Percentiles rank a stretch among this genome's conserved stretches.
These are phyloP conservation scores for Theretra japonica DNA, from an alignment of 2,888 invertebrate genomes.

Conservation along the genomic window DNA sequence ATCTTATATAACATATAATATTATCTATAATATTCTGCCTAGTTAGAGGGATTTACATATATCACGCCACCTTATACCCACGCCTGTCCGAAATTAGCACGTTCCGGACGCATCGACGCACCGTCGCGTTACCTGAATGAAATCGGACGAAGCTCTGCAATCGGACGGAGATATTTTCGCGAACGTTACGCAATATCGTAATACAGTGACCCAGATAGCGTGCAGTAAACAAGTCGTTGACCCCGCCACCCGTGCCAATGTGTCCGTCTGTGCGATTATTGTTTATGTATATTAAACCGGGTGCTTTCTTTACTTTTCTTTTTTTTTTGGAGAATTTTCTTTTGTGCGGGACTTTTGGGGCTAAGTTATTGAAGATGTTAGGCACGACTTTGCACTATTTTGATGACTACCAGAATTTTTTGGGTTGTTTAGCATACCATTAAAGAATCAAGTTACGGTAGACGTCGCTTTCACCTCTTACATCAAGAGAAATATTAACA, in stretches of 20 bases:
- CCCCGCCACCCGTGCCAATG: slow-evolving; percentile 5
- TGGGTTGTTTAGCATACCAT: no score
- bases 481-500: no score
- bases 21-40: no score
- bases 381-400: no score
- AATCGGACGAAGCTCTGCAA: slow-evolving; percentile 5
- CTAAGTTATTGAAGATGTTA: no score
- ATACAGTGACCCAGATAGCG: slow-evolving; percentile 19
- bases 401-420: no score
- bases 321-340: no score
- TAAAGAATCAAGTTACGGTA: no score
- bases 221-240: slow-evolving; percentile 22
- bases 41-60: not conserved
- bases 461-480: no score
- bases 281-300: not conserved
- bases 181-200: slow-evolving; percentile 21
- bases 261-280: not conserved
- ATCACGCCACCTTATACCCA: not conserved
- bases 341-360: no score
- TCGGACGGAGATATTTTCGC: slow-evolving; percentile 6
- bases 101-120: not conserved
- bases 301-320: no score
- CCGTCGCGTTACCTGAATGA: slow-evolving; percentile 13
- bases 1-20: no score
- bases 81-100: not conserved